Base-by-base conservation (phyloP, 1,140 invertebrate species). In the Drosophila arizonae region DNA sequence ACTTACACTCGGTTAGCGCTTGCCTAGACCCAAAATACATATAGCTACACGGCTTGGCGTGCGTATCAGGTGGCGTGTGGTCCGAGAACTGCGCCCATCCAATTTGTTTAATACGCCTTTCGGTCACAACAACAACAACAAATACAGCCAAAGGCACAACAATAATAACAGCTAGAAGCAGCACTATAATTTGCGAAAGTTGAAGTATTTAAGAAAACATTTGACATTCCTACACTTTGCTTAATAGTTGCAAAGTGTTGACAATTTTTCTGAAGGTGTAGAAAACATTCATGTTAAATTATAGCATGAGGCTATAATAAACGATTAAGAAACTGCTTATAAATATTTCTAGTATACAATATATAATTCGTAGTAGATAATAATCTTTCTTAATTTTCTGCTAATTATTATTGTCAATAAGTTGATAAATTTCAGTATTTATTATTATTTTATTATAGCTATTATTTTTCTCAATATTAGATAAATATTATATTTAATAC, bases 1-100 rank as follows among this genome's bases (percentile, higher is more conserved):
- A 84, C 80, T 88, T 88, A 78, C 80, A 88, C 64, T 74, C 55
- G 72, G 66, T 75, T 79, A 72, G 57, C 78, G 60, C 52, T 82
- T 74, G 67, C 52, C 61, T 62, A 75, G 63, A 50, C 65, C 63
- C 54, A 76, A 67, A 33, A 71, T 62, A 46, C 21, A 46, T 9
- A 70, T 55, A 65, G 52, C 75, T 72, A 51, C 71, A 33, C 51
- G 54, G 48, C 60, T 67, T 88, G 77, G 68, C 85, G 80, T 89
- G 80, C 79, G 85, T 76, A 76, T 76, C 70, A 72, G 70, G 74
- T 76, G 63, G 70, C 70, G 74, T 76, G 74, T 76, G 74, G 74
- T 76, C 74, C 57, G 11, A 43, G 10, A 36, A 28, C 48, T 17
- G 50, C 24, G 39, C 54, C 41, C 58, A 55, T 50, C 48, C 71